phyloP scores from a whole-genome alignment of 2,888 invertebrate species.

The Coelinius sp. region DNA sequence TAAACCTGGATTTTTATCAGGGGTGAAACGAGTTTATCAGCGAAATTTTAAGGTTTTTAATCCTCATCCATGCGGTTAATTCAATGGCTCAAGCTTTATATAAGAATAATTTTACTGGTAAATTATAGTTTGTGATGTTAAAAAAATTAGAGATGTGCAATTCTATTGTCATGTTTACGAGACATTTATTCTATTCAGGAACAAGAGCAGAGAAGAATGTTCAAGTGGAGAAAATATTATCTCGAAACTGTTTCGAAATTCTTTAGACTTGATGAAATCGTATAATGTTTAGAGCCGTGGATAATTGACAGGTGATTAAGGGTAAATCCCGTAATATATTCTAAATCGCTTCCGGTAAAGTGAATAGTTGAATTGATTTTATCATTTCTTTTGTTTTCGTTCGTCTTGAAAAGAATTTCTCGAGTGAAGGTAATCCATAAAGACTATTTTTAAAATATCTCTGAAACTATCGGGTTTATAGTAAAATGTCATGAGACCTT shows the following conservation, averaged over 20 bases:
- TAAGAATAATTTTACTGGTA: not conserved
- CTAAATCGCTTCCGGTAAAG: not conserved
- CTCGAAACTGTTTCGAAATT: not conserved
- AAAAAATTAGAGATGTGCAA: not conserved
- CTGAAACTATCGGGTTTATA: no score
- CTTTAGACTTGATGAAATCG: not conserved
- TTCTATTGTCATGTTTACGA: slow-evolving; percentile 8
- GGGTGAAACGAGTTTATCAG: slow-evolving; percentile 16
- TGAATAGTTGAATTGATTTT: not conserved
- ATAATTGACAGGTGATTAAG: slow-evolving; percentile 24
- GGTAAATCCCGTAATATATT: slow-evolving; percentile 3
- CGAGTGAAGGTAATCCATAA: no score
- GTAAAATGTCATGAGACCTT: no score
- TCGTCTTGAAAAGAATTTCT: no score
- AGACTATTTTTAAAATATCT: no score
- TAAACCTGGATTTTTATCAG: not conserved
- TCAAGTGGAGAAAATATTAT: not conserved
- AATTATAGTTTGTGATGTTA: not conserved
- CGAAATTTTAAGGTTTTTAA: not conserved
- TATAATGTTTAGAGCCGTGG: not conserved
- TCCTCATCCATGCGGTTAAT: not conserved
- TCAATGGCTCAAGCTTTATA: slow-evolving; percentile 5
- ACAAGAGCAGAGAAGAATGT: not conserved
- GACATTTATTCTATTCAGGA: not conserved
- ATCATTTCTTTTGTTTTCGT: not conserved